Base-by-base conservation (phyloP, 2,888 invertebrate genomes). In the Napeogenes sylphis region DNA sequence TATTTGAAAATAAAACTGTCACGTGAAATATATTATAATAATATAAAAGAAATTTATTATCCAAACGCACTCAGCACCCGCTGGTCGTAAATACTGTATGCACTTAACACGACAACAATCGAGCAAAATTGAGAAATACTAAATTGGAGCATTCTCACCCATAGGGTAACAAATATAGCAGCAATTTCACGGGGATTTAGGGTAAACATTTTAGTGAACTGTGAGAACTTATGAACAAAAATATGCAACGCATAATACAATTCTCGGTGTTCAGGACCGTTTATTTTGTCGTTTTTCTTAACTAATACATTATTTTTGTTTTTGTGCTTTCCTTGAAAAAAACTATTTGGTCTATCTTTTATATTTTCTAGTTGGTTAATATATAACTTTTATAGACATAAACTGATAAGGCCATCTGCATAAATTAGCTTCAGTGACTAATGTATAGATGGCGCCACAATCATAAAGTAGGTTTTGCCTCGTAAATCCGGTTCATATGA, bases 401-500 rank as follows among this genome's bases (percentile, higher is more conserved):
- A 10, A 42, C 42, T 2, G 42, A 10, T 42, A 42, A 42, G 12
- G 42, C 1, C 42, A 2, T 42, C 42, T 42, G 5, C 42, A 42
- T 42, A 42, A 42, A 42, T 42, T 10, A 2, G 10, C 56, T 58
- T 58, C 53, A 64, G 66, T 66, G 70, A 69, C 70, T 76, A 74
- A 77, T 75, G 78, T 79, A 81, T 77, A 79, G 75, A 75, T 76
- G 81, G 80, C 82, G 82, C 81, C 77, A 75, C 73, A 70, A 68
- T 67, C 73, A 72, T 67, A 76, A 77, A 78, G 75, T 75, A 73
- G 74, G 76, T 75, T 80, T 79, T 77, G 62, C 75, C 73, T 81
- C 81, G 75, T 85, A 82, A 83, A 82, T 76, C 78, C 79, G 78
- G 79, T 80, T 80, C 72, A 73, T 77, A 77, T 82, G 79, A 75